Base-by-base conservation (phyloP, 2,113 vertebrate species). In the Sceloporus undulatus region DNA sequence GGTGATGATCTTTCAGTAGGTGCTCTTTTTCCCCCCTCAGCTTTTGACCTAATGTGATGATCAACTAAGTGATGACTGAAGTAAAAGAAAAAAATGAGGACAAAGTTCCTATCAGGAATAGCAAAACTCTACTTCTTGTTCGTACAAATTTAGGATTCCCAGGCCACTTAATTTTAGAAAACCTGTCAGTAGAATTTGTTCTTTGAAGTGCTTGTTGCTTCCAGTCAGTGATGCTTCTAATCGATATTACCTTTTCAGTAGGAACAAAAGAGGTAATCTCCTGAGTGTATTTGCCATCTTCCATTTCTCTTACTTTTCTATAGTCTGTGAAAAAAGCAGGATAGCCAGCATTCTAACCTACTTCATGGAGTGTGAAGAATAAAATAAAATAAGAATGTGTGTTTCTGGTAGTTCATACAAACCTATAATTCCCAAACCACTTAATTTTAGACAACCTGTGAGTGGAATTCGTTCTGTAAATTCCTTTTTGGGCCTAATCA, bases 1-100 rank as follows among this genome's bases (percentile, higher is more conserved):
- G 97, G 99, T 42, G 99, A 99, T 77, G 99, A 99, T 94, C 96
- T 99, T 85, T 97, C 95, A 83, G 99, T 99, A 96, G 78, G 96
- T 89, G 48, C 80, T 62, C 3, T 18, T 74, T 62, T 40, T 82
- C 4, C 0, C 3, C 4, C 29, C 71, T 62, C 13, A 14, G 13
- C 18, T 21, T 74, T 2, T 27, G 10, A 59, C 2, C 1, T 54
- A 2, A n/a, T 34, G 10, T 40, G 74, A 68, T 34, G 1, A 29
- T 23, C 27, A 71, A 71, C 59, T 62, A 84, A 85, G 80, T 4
- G 14, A 14, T 5, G 0, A 16, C 19, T 16, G 62, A 40, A 59
- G 3, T 62, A 21, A n/a, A 77, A 4, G 77, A 3, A 34, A 78
- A 27, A 42, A 34, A 78, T 29, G 11, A 48, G 40, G 52, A 13